Conservation (phyloP, 2,888 invertebrate genomes). For the Tribolium freemani region DNA sequence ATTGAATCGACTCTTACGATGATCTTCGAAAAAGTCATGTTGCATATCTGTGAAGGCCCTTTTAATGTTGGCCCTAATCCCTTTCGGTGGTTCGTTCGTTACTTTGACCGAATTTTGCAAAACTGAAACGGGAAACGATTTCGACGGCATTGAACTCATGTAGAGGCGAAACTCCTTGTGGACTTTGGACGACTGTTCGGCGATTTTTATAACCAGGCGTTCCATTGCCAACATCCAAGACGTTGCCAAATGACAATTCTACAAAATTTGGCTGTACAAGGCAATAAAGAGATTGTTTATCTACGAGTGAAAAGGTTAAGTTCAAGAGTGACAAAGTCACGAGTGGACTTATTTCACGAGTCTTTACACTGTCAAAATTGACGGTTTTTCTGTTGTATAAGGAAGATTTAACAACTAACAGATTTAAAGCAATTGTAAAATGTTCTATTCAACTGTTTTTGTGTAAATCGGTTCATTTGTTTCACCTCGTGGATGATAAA, state of each 20-base stretch:
- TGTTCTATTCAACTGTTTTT: no score
- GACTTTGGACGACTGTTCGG: slow-evolving; percentile 76
- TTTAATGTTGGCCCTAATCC: slow-evolving; percentile 88
- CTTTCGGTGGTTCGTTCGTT: slow-evolving; percentile 95
- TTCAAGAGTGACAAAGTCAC: no score
- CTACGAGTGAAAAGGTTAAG: no score
- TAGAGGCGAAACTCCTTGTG: slow-evolving; percentile 85
- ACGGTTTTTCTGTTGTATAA: no score
- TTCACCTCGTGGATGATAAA: no score
- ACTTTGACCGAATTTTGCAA: slow-evolving; percentile 95
- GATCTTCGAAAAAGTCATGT: slow-evolving; percentile 84
- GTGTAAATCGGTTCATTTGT: no score
- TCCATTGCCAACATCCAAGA: slow-evolving; percentile 94
- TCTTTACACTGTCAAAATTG: no score
- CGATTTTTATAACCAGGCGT: slow-evolving; percentile 80
- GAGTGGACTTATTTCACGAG: no score
- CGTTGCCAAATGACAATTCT: slow-evolving; percentile 94
- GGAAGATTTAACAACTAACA: no score
- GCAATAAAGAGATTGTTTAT: no score
- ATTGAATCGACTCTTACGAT: slow-evolving; percentile 70
- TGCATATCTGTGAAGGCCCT: slow-evolving; percentile 85
- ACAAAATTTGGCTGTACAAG: slow-evolving; percentile 49
- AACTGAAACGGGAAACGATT: slow-evolving; percentile 89
- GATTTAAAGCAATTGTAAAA: no score
- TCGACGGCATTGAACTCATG: slow-evolving; percentile 91